These are phyloP conservation scores for Prosopocoilus inquinatus DNA, from an alignment of 2,888 invertebrate species.

Conservation along the genomic window DNA sequence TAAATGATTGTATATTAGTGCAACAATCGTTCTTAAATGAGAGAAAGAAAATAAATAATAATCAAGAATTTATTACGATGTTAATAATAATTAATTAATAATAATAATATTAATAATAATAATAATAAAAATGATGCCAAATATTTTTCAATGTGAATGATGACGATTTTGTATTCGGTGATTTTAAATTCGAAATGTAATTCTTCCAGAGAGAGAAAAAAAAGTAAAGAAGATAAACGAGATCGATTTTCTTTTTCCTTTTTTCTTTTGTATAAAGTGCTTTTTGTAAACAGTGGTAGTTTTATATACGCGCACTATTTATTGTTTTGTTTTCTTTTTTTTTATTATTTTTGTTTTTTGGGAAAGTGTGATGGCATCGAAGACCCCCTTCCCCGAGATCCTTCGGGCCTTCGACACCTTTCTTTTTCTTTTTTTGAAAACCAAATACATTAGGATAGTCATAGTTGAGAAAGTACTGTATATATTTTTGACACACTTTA, in stretches of 20 bases:
- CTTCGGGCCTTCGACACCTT: too few relatives aligned
- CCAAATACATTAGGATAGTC: constrained; percentile 25
- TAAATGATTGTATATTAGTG: constrained; percentile 44
- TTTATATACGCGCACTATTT: constrained; percentile 19
- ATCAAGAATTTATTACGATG: constrained; percentile 42
- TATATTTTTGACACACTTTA: constrained; percentile 30
- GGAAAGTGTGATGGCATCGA: neutral
- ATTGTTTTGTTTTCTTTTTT: constrained; percentile 12
- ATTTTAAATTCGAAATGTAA: constrained; percentile 1
- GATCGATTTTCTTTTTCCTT: neutral
- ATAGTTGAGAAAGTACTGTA: constrained; percentile 24
- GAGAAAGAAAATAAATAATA: constrained; percentile 19
- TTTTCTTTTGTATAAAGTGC: constrained; percentile 17
- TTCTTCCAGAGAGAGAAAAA: constrained; percentile 10
- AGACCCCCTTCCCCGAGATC: too few relatives aligned
- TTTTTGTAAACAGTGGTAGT: constrained; percentile 18
- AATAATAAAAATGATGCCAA: constrained; percentile 44
- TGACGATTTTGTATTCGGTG: constrained; percentile 21
- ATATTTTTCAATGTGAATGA: constrained; percentile 37
- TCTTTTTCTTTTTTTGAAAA: constrained; percentile 13
- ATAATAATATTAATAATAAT: too few relatives aligned
- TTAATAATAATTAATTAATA: constrained; percentile 34
- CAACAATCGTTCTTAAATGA: constrained; percentile 23
- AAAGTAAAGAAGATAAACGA: neutral
- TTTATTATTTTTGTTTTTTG: constrained; percentile 14